These are phyloP conservation scores for Ferrisia virgata DNA, from an alignment of 2,888 invertebrate genomes.

Conservation along the genomic window DNA sequence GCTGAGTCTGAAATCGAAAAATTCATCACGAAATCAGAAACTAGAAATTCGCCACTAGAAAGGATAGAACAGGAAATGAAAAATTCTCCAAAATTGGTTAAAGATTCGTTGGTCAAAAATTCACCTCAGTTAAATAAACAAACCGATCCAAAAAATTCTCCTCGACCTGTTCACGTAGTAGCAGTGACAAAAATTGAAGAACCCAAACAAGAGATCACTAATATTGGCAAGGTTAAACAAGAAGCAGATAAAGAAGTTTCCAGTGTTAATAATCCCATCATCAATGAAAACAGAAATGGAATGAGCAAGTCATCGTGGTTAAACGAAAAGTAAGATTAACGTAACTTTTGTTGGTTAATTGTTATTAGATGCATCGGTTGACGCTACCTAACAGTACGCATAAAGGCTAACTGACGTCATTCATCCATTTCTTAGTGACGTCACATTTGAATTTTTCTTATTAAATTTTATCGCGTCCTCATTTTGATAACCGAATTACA, in stretches of 20 bases:
- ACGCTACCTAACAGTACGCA: not conserved
- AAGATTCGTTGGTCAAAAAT: not conserved
- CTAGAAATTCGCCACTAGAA: not conserved
- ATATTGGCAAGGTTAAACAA: conserved; percentile 9
- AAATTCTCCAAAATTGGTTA: not conserved
- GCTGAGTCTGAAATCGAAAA: not conserved
- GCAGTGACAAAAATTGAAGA: conserved; percentile 21
- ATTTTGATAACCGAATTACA: not conserved
- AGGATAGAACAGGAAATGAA: not conserved
- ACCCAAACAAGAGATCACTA: conserved; percentile 33
- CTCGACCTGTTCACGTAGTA: conserved; percentile 14
- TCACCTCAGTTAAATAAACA: not conserved
- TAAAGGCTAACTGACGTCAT: not conserved
- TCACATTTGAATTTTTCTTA: not conserved
- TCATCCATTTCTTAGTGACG: not conserved
- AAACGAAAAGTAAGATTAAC: conserved; percentile 34
- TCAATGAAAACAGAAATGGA: conserved; percentile 24
- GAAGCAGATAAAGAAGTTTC: conserved; percentile 33
- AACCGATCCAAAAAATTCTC: not conserved
- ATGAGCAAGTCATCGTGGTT: conserved; percentile 43
- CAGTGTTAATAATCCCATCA: conserved; percentile 3
- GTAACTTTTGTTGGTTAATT: not conserved
- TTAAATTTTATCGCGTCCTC: not conserved
- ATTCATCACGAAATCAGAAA: not conserved
- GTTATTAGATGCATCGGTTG: not conserved